Base-by-base conservation (phyloP, 2,113 vertebrate genomes). In the Heterotilapia buettikoferi region DNA sequence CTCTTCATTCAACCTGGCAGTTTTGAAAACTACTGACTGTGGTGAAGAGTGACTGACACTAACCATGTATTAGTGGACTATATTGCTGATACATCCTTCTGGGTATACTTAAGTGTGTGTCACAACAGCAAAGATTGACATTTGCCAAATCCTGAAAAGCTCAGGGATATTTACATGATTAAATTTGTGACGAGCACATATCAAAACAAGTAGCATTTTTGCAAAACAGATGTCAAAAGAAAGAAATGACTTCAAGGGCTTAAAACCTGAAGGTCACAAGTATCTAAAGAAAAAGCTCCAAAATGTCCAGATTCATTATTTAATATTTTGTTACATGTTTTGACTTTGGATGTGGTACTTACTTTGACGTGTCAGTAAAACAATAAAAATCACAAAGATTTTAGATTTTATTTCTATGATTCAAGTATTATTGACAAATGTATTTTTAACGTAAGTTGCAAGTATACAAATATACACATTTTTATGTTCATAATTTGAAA, bases 121-220 rank as follows among this genome's bases (percentile, higher is more conserved):
- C 82, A 90, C 40, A 45, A 52, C 80, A 80, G 78, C 43, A 31
- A 31, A 84, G 82, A 91, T 3, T 92, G 89, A 91, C 89, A 91
- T 84, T 86, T 87, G n/a, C n/a, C 80, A 89, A 95, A 91, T 92
- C 82, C 85, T 19, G 19, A 80, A 76, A 86, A 81, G 56, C 80
- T 92, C 26, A 21, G 9, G 38, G 24, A 85, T 89, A 84, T 85
- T 87, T 84, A 54, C 24, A 31, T 33, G 76, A 89, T 88, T 91
- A 80, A 57, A 88, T 86, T 63, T 81, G 9, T 14, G 29, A 13
- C 18, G 24, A 43, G 18, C 73, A 80, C 50, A 79, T 85, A 89
- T 87, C 14, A 80, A 73, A 89, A 56, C 38, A 21, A 9, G 81
- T 3, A 33, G 56, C 12, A 43, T 31, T 83, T 86, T 80, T 61